Conservation (phyloP, 2,888 invertebrate species). For the Drosophila stalkeri region DNA sequence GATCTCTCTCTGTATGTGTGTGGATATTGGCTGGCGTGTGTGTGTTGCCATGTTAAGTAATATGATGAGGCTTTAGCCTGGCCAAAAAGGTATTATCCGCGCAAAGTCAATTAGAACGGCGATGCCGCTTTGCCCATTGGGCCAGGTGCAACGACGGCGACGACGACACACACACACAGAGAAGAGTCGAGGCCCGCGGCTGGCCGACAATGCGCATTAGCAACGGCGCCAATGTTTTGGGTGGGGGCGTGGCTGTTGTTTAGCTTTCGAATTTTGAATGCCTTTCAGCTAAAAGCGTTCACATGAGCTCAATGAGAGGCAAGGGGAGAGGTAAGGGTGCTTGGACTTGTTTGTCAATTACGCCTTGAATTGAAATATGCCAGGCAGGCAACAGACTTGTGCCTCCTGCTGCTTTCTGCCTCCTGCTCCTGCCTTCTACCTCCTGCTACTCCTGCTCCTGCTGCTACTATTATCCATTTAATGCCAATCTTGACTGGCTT, state of each 20-base stretch:
- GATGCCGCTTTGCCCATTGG: constrained; percentile 5
- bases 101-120: constrained; percentile 74
- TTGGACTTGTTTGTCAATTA: constrained; percentile 66
- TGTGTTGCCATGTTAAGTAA: constrained; percentile 66
- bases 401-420: neutral
- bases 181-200: neutral
- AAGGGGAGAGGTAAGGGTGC: neutral
- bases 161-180: neutral
- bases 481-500: constrained; percentile 39
- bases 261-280: constrained; percentile 55
- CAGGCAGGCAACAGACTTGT: neutral
- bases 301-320: constrained; percentile 1
- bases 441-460: constrained; percentile 5
- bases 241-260: constrained; percentile 42
- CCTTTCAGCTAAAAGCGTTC: constrained; percentile 51
- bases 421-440: neutral
- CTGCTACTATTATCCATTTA: constrained; percentile 46
- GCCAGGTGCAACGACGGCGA: constrained; percentile 12
- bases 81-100: constrained; percentile 73
- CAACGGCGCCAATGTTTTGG: neutral
- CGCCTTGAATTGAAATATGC: constrained; percentile 51
- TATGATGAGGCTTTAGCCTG: constrained; percentile 76
- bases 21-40: constrained; percentile 8
- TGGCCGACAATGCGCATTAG: constrained; percentile 14
- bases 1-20: constrained; percentile 8